Base-by-base conservation (phyloP, 2,888 invertebrate species). In the Polyploca ridens region DNA sequence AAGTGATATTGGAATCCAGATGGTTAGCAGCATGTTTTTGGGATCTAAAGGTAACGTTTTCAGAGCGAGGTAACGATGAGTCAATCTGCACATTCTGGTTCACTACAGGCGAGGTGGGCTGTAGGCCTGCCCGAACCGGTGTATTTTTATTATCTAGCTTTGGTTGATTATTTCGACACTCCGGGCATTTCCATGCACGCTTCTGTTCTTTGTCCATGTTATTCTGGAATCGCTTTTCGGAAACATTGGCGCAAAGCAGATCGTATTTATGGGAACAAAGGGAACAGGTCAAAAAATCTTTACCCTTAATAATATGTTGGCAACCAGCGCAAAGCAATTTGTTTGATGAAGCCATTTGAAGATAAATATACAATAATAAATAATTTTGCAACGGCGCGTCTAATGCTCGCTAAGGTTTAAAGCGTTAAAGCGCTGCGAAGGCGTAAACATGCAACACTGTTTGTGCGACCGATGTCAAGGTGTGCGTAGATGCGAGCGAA, bases 141-240 rank as follows among this genome's bases (percentile, higher is more conserved):
- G 46, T 46, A 5, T 46, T 46, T 46, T 13, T 46, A 6, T 46
- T 46, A 14, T 46, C 46, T 5, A 14, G 5, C n/a, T 46, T 46
- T 5, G 46, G 46, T n/a, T 46, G 46, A 4, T n/a, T 46, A 14
- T 14, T 46, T 46, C 46, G 46, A 46, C 46, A 46, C 46, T 46
- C 46, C 4, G 46, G 46, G n/a, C 46, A 46, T 46, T 46, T 46
- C 46, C 46, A 46, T n/a, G 14, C 46, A 14, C 46, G 46, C n/a
- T 46, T 46, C n/a, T 46, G 46, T 6, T 46, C 46, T n/a, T 46
- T 46, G n/a, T 46, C n/a, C 46, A 46, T 46, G n/a, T n/a, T n/a
- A 38, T 38, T 10, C 13, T 13, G 13, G n/a, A 46, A 46, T 46
- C n/a, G 46, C 6, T 46, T 46, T 46, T 46, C 46, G n/a, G 13